phyloP scores from a whole-genome alignment of 30 jellyfish, hydroid and myxozoan genomes.

The Haliclystus octoradiatus region DNA sequence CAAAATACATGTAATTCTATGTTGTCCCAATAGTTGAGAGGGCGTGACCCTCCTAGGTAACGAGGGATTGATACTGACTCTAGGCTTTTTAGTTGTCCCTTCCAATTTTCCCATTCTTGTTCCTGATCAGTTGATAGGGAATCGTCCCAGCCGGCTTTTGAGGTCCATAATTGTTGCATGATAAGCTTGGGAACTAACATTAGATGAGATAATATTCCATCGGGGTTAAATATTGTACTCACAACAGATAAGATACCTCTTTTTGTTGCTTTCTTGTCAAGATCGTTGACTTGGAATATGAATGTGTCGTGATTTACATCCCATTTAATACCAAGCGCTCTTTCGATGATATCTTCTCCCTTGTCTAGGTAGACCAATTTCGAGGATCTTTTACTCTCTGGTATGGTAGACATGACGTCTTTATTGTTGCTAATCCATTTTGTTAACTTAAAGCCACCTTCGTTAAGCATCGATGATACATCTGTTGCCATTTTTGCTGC shows the following conservation, averaged over 20 bases:
- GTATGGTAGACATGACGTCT: too few species aligned
- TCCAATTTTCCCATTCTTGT: conserved; percentile 19
- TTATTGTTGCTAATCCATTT: too few species aligned
- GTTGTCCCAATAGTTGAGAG: conserved; percentile 35
- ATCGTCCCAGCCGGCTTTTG: conserved; percentile 23
- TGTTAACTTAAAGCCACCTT: too few species aligned
- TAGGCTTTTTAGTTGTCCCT: conserved; percentile 14
- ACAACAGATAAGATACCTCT: conserved; percentile 27
- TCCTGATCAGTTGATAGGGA: background rate
- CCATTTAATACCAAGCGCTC: too few species aligned
- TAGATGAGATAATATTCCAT: conserved; percentile 22
- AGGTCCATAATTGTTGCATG: conserved; percentile 2
- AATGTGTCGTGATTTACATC: conserved; percentile 8
- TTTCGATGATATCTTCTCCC: too few species aligned
- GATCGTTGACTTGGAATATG: background rate
- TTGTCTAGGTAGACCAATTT: too few species aligned
- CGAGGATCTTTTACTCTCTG: conserved; percentile 27
- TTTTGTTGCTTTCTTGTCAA: conserved; percentile 22
- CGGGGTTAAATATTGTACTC: conserved; percentile 41
- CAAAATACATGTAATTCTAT: too few species aligned
- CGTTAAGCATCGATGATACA: too few species aligned
- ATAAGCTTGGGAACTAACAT: conserved; percentile 5
- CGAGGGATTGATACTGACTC: too few species aligned
- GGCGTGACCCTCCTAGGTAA: background rate
- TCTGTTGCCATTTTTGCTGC: too few species aligned